Percentiles rank a stretch among this genome's conserved stretches.
phyloP scores from a whole-genome alignment of 2,888 invertebrate species.

The Drosophila paramelanica region DNA sequence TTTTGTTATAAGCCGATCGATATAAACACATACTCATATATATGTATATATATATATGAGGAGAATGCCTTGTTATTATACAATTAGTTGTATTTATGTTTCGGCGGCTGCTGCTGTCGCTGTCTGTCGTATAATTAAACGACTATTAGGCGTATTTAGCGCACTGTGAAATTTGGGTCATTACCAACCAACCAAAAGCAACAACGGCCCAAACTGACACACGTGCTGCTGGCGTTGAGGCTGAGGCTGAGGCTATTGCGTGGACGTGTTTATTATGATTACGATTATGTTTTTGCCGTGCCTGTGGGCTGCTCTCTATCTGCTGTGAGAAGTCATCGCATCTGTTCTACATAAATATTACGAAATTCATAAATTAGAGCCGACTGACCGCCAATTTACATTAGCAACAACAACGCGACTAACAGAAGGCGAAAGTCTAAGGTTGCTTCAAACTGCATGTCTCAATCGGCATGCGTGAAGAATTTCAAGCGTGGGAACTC shows the following conservation, averaged over 20 bases:
- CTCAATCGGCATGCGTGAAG: slow-evolving; percentile 66
- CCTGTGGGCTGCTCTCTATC: slow-evolving; percentile 46
- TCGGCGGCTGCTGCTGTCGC: slow-evolving; percentile 48
- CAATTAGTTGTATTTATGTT: slow-evolving; percentile 77
- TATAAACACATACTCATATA: slow-evolving; percentile 27
- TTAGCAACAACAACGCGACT: slow-evolving; percentile 23
- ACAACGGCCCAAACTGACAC: slow-evolving; percentile 63
- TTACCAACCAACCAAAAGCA: slow-evolving; percentile 65
- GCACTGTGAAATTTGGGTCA: slow-evolving; percentile 77
- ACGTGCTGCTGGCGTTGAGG: slow-evolving; percentile 61
- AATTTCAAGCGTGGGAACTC: slow-evolving; percentile 74
- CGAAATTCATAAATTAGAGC: slow-evolving; percentile 52
- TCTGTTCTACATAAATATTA: slow-evolving; percentile 67
- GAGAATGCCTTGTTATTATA: slow-evolving; percentile 70
- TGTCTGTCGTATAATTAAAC: slow-evolving; percentile 76
- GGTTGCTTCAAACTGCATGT: slow-evolving; percentile 53
- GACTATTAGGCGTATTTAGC: slow-evolving; percentile 77
- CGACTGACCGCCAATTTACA: slow-evolving; percentile 58
- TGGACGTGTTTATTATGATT: slow-evolving; percentile 77
- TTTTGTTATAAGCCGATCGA: slow-evolving; percentile 40
- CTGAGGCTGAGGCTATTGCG: slow-evolving; percentile 35
- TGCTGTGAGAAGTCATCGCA: slow-evolving; percentile 50
- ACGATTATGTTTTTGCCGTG: slow-evolving; percentile 52
- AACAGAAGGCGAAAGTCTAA: slow-evolving; percentile 69
- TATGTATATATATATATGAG: slow-evolving; percentile 19